Evolutionary conservation across 2,113 vertebrate genomes (phyloP).

Genomic region (Arothron firmamentum): DNA sequence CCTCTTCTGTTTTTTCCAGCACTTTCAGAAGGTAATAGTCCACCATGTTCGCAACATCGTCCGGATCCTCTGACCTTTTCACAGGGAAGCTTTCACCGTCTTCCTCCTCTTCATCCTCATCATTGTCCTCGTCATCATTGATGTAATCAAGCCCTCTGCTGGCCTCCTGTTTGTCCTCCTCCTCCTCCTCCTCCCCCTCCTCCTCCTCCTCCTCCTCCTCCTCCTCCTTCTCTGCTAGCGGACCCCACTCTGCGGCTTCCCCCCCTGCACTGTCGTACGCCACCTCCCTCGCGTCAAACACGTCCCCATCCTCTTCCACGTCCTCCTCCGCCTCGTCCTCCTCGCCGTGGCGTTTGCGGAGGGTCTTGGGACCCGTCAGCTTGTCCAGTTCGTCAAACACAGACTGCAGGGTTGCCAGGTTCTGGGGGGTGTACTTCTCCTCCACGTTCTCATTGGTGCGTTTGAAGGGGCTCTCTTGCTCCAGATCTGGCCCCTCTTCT

Average conservation of each 20-base stretch:
- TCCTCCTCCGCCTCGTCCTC: slow-evolving; percentile 47
- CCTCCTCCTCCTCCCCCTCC: slow-evolving; percentile 76
- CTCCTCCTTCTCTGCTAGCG: slow-evolving; percentile 57
- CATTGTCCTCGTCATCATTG: slow-evolving; percentile 38
- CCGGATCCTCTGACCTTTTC: slow-evolving; percentile 81
- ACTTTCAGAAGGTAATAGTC: slow-evolving; percentile 85
- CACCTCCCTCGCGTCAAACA: slow-evolving; percentile 82
- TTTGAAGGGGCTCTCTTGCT: slow-evolving; percentile 78
- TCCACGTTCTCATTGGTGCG: slow-evolving; percentile 93
- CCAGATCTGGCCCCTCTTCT: slow-evolving; percentile 38
- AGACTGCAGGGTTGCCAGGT: slow-evolving; percentile 89
- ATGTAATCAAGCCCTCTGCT: slow-evolving; percentile 71
- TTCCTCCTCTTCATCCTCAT: slow-evolving; percentile 39
- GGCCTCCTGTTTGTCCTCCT: slow-evolving; percentile 76
- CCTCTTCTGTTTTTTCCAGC: slow-evolving; percentile 76
- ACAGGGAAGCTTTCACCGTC: slow-evolving; percentile 71
- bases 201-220: slow-evolving; percentile 79
- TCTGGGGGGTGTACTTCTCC: slow-evolving; percentile 93
- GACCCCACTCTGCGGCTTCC: slow-evolving; percentile 82
- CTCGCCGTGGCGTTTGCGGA: slow-evolving; percentile 43
- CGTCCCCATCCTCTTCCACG: slow-evolving; percentile 53
- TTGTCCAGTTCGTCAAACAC: slow-evolving; percentile 92
- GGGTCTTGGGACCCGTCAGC: slow-evolving; percentile 68
- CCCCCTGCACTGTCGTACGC: slow-evolving; percentile 83
- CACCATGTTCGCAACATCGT: slow-evolving; percentile 81